Base-by-base conservation (phyloP, 2,113 vertebrate species). In the Halichoeres trimaculatus region DNA sequence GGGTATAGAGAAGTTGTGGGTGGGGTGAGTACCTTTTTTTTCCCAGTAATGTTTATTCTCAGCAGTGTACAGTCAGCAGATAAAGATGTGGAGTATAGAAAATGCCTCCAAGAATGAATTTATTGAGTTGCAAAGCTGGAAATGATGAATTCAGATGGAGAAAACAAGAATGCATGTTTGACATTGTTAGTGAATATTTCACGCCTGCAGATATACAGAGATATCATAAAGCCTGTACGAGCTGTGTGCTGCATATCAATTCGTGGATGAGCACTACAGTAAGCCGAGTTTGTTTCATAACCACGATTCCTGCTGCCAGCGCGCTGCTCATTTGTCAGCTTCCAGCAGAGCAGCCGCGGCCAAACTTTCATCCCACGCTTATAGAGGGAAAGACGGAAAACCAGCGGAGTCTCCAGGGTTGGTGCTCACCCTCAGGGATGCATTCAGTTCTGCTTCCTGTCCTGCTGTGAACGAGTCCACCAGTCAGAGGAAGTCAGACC, bases 381-480 rank as follows among this genome's bases (percentile, higher is more conserved):
- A 66, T 40, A 62, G 60, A 74, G 38, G 61, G 63, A 67, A 20
- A 74, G 70, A 59, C 13, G 48, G 63, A 78, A 74, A 47, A 64
- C n/a, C 5, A 66, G 72, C 36, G 17, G 63, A 14, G 64, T 69
- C 77, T 64, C 64, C n/a, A 58, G 74, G 77, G 78, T 55, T 23
- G 58, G 22, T 9, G 14, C 55, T 40, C 45, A 68, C 57, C 83
- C 79, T 23, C 10, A 74, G 83, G 66, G 80, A 83, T 41, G 48
- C 77, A 79, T 87, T 85, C 70, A 85, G 51, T 68, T 80, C 73
- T 30, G 55, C 77, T 85, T 87, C 88, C 88, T 86, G 84, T 61
- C 36, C 72, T 56, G 74, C 72, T 58, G 54, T 76, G 69, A 52
- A 74, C 34, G 59, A 80, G 62, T 60, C 66, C 76, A 62, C 22